Evolutionary conservation across 1,140 invertebrate species (phyloP), one percentile per base, ranked within the genome.

Genomic region (Drepana arcuata): DNA sequence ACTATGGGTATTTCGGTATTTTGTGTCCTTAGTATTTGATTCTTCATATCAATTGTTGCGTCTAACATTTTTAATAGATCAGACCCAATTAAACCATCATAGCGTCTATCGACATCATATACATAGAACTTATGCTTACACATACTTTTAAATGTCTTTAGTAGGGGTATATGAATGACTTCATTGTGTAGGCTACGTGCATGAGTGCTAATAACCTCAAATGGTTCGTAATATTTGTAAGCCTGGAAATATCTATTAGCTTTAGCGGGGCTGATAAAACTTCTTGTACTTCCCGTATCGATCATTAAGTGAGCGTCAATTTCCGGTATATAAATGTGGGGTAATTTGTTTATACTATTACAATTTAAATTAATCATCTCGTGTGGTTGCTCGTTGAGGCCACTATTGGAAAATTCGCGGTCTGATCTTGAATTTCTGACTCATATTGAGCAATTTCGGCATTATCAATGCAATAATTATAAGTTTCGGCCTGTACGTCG

Each of bases 51-150:
- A 6, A 33, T 33, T 2, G 1, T 23, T 7, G 31, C 31, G 18
- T 21, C 16, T n/a, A n/a, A 11, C 23, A 21, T 5, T 33, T 12
- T 23, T 23, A 33, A 23, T 15, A 33, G 16, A 7, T 33, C 31
- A 6, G 16, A 40, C n/a, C 50, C 59, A 23, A 63, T 46, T n/a
- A 63, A 27, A 7, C 59, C 54, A 24, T 58, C 54, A 12, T 55
- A 58, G 2, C 24, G 26, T 10, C 11, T 24, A 16, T 51, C 51
- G 2, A 55, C 40, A 15, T 27, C 28, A 29, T 51, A 60, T 0
- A 52, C 29, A 21, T 41, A 26, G 26, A 42, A 42, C 11, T 42
- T 42, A 25, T 36, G 28, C 1, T 2, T 11, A 9, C 13, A 2
- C 9, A 23, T 9, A 10, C 11, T 25, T n/a, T 27, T 25, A 14